Evolutionary conservation across 2,113 vertebrate genomes (phyloP).

Genomic region (Melanostigma gelatinosum): DNA sequence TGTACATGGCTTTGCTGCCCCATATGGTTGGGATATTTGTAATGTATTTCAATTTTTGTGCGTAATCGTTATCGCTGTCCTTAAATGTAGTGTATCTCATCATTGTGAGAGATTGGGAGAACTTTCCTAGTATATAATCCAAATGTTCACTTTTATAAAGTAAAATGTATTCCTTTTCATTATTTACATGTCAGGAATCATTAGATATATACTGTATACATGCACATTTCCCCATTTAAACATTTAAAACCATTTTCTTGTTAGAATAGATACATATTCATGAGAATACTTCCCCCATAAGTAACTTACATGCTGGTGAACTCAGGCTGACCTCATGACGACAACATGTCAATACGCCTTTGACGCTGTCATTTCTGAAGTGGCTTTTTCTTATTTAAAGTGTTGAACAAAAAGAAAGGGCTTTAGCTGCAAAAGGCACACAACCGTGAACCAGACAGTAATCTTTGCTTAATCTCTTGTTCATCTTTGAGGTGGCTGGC

Average conservation of each 20-base stretch:
- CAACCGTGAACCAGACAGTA: conserved; percentile 51
- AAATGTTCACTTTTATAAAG: neutral
- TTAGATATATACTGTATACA: neutral
- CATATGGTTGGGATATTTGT: conserved; percentile 54
- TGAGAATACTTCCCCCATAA: neutral
- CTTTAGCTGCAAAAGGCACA: conserved; percentile 40
- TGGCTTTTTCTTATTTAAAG: conserved; percentile 35
- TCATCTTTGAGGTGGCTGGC: conserved; percentile 58
- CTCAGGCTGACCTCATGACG: conserved; percentile 20
- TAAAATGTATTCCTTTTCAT: neutral
- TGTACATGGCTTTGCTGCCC: conserved; percentile 71
- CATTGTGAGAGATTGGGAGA: neutral
- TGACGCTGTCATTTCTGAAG: conserved; percentile 29
- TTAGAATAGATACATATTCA: conserved; percentile 15
- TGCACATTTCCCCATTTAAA: neutral
- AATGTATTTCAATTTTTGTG: conserved; percentile 50
- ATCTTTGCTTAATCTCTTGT: conserved; percentile 64
- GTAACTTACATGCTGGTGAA: conserved; percentile 8
- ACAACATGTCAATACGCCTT: conserved; percentile 18
- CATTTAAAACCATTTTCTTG: neutral
- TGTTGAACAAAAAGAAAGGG: conserved; percentile 36
- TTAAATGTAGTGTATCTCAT: conserved; percentile 3
- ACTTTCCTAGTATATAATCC: conserved; percentile 5
- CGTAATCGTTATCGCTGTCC: conserved; percentile 40
- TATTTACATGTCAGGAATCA: neutral